Percentiles rank a stretch among this genome's conserved stretches.
Conservation (phyloP, 2,797 vertebrate genomes). For the Heteromormyrus szaboi region DNA sequence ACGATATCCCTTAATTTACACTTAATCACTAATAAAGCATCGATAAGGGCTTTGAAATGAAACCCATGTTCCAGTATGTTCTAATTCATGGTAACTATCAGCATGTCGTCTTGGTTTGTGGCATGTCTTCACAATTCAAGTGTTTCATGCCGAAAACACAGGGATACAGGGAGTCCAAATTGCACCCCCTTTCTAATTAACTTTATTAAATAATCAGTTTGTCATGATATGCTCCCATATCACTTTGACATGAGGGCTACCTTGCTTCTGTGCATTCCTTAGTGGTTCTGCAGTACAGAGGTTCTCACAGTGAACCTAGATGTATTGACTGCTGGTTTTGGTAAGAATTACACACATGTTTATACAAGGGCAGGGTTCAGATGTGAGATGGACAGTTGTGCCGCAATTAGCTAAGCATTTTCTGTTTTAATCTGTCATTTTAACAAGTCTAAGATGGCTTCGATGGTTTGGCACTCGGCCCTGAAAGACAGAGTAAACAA, state of each 20-base stretch:
- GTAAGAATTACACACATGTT: not conserved
- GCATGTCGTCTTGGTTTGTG: not conserved
- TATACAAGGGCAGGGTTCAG: not conserved
- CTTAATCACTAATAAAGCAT: not conserved
- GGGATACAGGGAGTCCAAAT: not conserved
- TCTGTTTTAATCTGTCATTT: constrained; percentile 16
- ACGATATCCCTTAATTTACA: not conserved
- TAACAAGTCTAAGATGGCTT: constrained; percentile 2
- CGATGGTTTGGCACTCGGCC: not conserved
- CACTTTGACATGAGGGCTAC: not conserved
- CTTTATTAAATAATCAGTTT: not conserved
- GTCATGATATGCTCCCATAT: not conserved
- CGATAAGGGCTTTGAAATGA: not conserved
- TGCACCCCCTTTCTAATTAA: not conserved
- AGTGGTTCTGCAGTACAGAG: not conserved
- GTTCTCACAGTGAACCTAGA: not conserved
- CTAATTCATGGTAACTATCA: not conserved
- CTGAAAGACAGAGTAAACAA: constrained; percentile 7
- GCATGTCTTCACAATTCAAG: not conserved
- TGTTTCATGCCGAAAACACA: not conserved
- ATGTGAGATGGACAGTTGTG: not conserved
- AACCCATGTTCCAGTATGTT: not conserved
- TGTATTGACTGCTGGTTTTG: not conserved
- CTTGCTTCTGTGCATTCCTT: not conserved
- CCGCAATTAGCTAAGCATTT: constrained; percentile 1